Evolutionary conservation across 2,113 vertebrate genomes (phyloP).

Genomic region (Poecile atricapillus): DNA sequence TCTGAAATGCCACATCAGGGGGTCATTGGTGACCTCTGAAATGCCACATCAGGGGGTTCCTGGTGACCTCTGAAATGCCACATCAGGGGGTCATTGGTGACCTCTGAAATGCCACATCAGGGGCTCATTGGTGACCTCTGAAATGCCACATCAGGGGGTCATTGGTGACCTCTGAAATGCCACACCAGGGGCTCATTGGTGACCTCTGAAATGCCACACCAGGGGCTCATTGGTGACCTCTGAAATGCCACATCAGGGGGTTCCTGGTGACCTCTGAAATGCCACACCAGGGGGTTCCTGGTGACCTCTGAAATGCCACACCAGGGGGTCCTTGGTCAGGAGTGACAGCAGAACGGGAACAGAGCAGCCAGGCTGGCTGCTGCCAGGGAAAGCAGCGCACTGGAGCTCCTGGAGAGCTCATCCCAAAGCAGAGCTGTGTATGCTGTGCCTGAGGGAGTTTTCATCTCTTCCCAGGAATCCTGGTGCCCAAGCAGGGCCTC

Average conservation of each 20-base stretch:
- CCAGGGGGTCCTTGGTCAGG: background rate
- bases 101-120: background rate
- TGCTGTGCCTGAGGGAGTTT: background rate
- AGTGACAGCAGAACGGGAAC: background rate
- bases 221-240: background rate
- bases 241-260: rapidly evolving
- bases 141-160: background rate
- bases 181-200: background rate
- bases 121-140: background rate
- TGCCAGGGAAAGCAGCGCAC: background rate
- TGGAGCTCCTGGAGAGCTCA: background rate
- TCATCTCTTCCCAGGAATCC: background rate
- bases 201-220: rapidly evolving
- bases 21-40: background rate
- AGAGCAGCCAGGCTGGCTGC: background rate
- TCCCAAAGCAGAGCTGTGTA: background rate
- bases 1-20: background rate
- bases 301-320: too few species aligned
- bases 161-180: background rate
- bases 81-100: too few species aligned
- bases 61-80: too few species aligned
- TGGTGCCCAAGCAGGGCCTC: background rate
- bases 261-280: too few species aligned
- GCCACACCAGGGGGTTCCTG: background rate
- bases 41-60: too few species aligned